A percentile compares a stretch with the other conserved stretches of the same genome.
Conservation (phyloP, 2,113 vertebrate species). For the Psilopogon haemacephalus region DNA sequence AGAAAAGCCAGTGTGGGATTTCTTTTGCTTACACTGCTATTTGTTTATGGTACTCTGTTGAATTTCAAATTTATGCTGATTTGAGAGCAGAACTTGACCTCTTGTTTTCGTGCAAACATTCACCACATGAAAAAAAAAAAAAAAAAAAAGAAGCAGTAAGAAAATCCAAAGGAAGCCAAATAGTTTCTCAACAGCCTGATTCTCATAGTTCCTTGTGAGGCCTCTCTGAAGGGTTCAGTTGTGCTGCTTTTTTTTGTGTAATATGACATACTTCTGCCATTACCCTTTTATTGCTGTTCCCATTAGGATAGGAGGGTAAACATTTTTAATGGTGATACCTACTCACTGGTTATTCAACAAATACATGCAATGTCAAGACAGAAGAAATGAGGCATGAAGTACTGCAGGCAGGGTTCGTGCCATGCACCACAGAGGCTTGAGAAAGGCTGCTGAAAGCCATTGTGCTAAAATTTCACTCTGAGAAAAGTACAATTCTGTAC, state of each 20-base stretch:
- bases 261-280: not conserved
- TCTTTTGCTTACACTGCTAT: constrained; percentile 33
- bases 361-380: not conserved
- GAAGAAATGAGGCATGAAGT: constrained; percentile 39
- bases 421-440: not conserved
- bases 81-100: constrained; percentile 32
- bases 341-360: constrained; percentile 27
- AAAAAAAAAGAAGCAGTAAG: not conserved
- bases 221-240: not conserved
- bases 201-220: not conserved
- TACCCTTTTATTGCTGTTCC: constrained; percentile 1
- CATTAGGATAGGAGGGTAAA: constrained; percentile 2
- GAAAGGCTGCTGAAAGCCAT: constrained; percentile 39
- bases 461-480: constrained; percentile 44
- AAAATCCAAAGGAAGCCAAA: constrained; percentile 3
- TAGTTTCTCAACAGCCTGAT: not conserved
- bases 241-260: not conserved
- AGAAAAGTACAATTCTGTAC: constrained; percentile 13
- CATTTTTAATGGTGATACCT: constrained; percentile 19
- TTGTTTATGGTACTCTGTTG: constrained; percentile 37
- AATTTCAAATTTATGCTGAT: constrained; percentile 61
- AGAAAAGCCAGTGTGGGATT: constrained; percentile 29
- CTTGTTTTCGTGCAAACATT: constrained; percentile 38
- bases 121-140: not conserved
- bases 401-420: not conserved